These are phyloP conservation scores for Strigops habroptila DNA, from an alignment of 2,113 vertebrate genomes.

Conservation along the genomic window DNA sequence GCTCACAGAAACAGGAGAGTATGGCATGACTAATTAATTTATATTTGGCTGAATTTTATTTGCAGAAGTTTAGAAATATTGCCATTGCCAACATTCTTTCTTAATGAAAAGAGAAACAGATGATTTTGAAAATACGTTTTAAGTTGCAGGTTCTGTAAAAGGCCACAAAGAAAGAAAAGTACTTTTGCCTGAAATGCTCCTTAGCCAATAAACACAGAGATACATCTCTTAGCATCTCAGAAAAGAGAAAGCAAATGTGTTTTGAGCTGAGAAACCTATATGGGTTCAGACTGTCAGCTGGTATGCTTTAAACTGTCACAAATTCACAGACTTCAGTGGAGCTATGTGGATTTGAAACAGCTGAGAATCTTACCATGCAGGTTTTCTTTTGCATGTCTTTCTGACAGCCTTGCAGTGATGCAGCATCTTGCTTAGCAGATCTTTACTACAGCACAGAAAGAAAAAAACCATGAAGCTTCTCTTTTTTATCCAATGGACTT, in stretches of 20 bases:
- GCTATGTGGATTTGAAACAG: conserved; percentile 21
- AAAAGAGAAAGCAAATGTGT: not conserved
- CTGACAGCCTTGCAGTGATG: not conserved
- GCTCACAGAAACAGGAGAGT: not conserved
- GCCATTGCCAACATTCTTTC: not conserved
- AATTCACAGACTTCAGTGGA: not conserved
- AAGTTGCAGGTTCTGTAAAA: conserved; percentile 1
- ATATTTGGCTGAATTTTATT: conserved; percentile 10
- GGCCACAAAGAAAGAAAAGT: not conserved
- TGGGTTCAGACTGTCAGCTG: not conserved
- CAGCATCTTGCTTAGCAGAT: not conserved
- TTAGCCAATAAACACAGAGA: not conserved
- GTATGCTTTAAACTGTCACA: not conserved
- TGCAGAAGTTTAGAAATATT: not conserved
- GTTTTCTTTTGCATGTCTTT: not conserved
- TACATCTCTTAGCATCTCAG: not conserved
- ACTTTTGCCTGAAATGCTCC: not conserved
- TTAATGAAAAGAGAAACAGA: not conserved
- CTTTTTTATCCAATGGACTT: not conserved
- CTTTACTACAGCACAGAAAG: not conserved
- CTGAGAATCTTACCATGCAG: conserved; percentile 25
- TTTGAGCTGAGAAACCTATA: not conserved
- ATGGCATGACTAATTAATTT: not conserved
- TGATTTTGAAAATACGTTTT: not conserved
- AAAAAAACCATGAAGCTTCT: not conserved